phyloP scores from a whole-genome alignment of 2,888 invertebrate genomes.

The Pollenia angustigena region DNA sequence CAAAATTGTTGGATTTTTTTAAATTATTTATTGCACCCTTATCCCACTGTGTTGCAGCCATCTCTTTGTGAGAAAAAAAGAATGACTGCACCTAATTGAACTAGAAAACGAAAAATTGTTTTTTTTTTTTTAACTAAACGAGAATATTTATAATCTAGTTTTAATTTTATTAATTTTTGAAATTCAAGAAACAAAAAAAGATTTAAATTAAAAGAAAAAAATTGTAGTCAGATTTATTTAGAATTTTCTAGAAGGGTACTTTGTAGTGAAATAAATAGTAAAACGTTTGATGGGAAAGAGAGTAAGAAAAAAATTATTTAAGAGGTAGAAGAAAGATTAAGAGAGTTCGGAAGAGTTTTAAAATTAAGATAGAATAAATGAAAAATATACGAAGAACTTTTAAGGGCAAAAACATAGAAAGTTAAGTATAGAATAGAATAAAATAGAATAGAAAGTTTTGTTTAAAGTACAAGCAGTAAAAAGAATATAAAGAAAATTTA shows the following conservation, averaged over 20 bases:
- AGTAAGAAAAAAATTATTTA: too few relatives aligned
- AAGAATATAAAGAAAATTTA: not conserved
- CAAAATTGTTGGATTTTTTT: slow-evolving; percentile 23
- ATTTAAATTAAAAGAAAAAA: too few relatives aligned
- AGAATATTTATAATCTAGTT: slow-evolving; percentile 24
- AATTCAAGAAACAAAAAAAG: too few relatives aligned
- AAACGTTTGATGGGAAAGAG: too few relatives aligned
- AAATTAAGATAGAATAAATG: too few relatives aligned
- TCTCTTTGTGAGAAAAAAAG: not conserved
- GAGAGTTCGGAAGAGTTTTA: too few relatives aligned
- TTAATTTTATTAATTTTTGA: not conserved
- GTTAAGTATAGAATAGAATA: not conserved
- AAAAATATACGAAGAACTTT: too few relatives aligned
- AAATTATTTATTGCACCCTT: slow-evolving; percentile 77
- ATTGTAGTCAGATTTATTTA: too few relatives aligned
- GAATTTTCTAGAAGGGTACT: too few relatives aligned
- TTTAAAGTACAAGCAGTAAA: not conserved
- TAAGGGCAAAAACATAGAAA: too few relatives aligned
- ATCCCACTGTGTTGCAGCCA: slow-evolving; percentile 76
- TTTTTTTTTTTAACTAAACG: slow-evolving; percentile 23
- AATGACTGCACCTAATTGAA: slow-evolving; percentile 52
- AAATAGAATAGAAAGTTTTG: not conserved
- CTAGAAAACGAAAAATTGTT: slow-evolving; percentile 38
- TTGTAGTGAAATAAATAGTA: too few relatives aligned
- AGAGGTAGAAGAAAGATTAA: too few relatives aligned